Conservation (phyloP, 2,797 vertebrate genomes). For the Rhinoraja longicauda region DNA sequence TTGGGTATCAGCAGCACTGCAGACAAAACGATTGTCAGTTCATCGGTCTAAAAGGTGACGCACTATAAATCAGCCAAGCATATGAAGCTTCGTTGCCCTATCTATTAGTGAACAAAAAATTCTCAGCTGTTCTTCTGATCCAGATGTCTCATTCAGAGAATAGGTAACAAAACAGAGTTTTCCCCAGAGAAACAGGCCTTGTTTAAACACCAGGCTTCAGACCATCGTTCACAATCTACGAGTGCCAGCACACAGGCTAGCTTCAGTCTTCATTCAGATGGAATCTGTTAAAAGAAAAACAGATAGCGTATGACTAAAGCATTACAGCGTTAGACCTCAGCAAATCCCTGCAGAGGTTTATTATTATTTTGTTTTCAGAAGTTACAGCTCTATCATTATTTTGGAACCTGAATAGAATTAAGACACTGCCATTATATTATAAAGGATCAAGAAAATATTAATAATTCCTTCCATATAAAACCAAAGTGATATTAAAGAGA, state of each 20-base stretch:
- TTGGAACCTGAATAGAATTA: background rate
- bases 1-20: constrained; percentile 53
- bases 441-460: background rate
- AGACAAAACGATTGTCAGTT: constrained; percentile 49
- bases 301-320: constrained; percentile 61
- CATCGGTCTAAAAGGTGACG: constrained; percentile 48
- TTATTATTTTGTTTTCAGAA: constrained; percentile 48
- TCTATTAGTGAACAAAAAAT: constrained; percentile 40
- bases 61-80: constrained; percentile 45
- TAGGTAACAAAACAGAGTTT: constrained; percentile 38
- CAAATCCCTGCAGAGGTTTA: constrained; percentile 53
- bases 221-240: constrained; percentile 44
- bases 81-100: constrained; percentile 40
- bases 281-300: constrained; percentile 66
- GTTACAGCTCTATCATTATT: constrained; percentile 48
- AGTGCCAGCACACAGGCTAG: constrained; percentile 47
- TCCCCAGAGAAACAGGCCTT: constrained; percentile 40
- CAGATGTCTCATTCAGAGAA: background rate
- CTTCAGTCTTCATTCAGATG: constrained; percentile 56
- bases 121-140: constrained; percentile 19
- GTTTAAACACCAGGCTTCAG: constrained; percentile 42
- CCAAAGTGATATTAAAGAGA: background rate
- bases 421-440: constrained; percentile 5
- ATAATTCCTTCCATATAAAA: background rate
- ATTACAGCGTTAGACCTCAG: constrained; percentile 52